Evolutionary conservation across 2,113 vertebrate species (phyloP).

Genomic region (Paramormyrops kingsleyae): DNA sequence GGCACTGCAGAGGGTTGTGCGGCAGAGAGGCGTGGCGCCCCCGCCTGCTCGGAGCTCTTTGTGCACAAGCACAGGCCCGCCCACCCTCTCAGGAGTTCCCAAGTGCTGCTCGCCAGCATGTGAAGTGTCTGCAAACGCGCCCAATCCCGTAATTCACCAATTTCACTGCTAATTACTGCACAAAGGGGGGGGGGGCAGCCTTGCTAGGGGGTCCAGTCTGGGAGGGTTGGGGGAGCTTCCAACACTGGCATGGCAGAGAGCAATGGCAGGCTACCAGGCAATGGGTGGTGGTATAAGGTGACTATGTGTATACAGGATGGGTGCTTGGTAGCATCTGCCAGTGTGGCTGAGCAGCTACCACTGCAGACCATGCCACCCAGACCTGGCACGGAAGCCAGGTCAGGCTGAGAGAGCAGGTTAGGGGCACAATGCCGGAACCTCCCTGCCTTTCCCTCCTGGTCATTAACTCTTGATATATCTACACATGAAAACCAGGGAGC

Average conservation of each 20-base stretch:
- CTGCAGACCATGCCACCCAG: neutral
- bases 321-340: neutral
- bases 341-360: neutral
- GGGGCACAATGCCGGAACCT: neutral
- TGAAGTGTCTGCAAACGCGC: conserved; percentile 68
- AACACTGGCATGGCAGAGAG: conserved; percentile 63
- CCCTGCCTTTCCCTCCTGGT: neutral
- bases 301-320: neutral
- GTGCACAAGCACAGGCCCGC: conserved; percentile 11
- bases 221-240: conserved; percentile 29
- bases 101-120: conserved; percentile 63
- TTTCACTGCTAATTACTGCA: conserved; percentile 72
- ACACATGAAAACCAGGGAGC: neutral
- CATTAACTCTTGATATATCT: neutral
- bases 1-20: neutral
- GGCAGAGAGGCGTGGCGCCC: neutral
- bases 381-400: neutral
- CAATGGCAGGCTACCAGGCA: conserved; percentile 54
- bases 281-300: neutral
- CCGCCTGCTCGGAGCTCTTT: neutral
- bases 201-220: conserved; percentile 25
- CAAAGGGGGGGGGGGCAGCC: conserved; percentile 51
- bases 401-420: neutral
- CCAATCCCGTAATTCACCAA: conserved; percentile 72
- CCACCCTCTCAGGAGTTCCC: conserved; percentile 56